These are phyloP conservation scores for Oncorhynchus mykiss DNA, from an alignment of 2,113 vertebrate genomes.

Conservation along the genomic window DNA sequence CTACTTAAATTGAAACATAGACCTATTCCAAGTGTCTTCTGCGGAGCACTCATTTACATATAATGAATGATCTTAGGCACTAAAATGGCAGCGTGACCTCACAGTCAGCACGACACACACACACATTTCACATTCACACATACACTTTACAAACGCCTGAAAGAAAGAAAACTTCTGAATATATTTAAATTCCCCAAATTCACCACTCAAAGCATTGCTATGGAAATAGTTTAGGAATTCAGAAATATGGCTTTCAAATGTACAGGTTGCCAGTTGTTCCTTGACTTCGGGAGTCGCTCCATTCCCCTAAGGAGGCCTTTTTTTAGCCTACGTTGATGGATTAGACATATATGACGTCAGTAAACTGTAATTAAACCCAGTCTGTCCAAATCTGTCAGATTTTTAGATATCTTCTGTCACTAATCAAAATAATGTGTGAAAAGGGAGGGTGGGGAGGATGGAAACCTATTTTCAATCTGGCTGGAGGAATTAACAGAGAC, in stretches of 20 bases:
- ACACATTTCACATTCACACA: no score
- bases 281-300: neutral
- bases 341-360: slow-evolving; percentile 14
- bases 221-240: neutral
- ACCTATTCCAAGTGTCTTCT: no score
- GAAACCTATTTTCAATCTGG: slow-evolving; percentile 37
- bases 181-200: no score
- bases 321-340: neutral
- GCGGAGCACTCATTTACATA: no score
- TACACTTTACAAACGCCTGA: no score
- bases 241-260: neutral
- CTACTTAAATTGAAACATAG: no score
- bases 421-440: slow-evolving; percentile 31
- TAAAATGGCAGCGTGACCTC: no score
- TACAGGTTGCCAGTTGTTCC: slow-evolving; percentile 7
- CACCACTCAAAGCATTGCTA: neutral
- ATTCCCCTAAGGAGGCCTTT: slow-evolving; percentile 13
- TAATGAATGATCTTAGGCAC: no score
- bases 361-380: slow-evolving; percentile 15
- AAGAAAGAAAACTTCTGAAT: no score
- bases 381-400: slow-evolving; percentile 28
- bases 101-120: no score
- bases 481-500: slow-evolving; percentile 21
- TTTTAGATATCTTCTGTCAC: slow-evolving; percentile 40
- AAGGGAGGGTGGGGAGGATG: neutral